A percentile compares a stretch with the other conserved stretches of the same genome.
Evolutionary conservation across 2,797 vertebrate genomes (phyloP).

Genomic region (Sebastes steindachneri): DNA sequence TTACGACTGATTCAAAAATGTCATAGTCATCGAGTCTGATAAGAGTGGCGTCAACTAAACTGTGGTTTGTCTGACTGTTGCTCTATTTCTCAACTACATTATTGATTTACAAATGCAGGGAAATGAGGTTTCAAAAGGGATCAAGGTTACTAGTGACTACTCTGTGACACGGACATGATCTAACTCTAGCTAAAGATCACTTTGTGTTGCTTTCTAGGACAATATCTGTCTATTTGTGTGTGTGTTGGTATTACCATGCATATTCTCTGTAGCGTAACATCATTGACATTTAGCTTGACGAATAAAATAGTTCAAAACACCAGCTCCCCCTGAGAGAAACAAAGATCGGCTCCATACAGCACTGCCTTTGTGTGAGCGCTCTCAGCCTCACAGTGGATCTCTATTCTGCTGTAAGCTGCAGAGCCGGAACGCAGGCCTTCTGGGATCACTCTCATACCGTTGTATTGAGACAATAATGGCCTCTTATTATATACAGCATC

Average conservation of each 20-base stretch:
- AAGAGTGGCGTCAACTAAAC: background rate
- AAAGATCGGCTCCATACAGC: background rate
- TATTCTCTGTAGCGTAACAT: background rate
- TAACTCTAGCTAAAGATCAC: background rate
- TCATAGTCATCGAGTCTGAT: constrained; percentile 11
- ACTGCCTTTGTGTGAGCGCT: background rate
- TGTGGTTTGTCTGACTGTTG: background rate
- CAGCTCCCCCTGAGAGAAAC: background rate
- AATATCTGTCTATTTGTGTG: background rate
- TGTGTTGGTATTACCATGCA: background rate
- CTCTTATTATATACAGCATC: background rate
- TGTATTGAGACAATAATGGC: background rate
- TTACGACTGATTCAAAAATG: constrained; percentile 35
- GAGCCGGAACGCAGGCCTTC: background rate
- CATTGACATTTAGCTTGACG: constrained; percentile 14
- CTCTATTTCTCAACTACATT: constrained; percentile 13
- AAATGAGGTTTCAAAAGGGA: background rate
- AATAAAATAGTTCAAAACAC: constrained; percentile 9
- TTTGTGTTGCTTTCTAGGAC: background rate
- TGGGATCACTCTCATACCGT: background rate
- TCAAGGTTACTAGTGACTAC: background rate
- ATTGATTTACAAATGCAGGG: background rate
- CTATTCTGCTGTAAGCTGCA: background rate
- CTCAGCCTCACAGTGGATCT: background rate
- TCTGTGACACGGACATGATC: too few species aligned